Percentiles rank a stretch among this genome's conserved stretches.
Conservation (phyloP, 2,113 vertebrate species). For the Nicator chloris region DNA sequence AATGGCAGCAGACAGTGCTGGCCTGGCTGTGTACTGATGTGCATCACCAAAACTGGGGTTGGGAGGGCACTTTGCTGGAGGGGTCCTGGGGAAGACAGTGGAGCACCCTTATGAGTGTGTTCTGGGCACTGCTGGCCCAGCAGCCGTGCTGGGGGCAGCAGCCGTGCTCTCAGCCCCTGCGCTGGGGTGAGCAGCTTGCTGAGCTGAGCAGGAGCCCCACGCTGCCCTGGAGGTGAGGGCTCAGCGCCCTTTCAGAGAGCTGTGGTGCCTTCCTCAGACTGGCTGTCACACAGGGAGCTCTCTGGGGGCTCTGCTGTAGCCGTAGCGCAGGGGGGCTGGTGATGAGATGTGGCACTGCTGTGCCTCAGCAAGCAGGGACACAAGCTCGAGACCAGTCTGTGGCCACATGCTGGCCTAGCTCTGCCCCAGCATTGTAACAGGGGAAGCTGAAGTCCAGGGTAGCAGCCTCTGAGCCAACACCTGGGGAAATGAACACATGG, state of each 20-base stretch:
- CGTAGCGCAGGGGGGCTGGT: background rate
- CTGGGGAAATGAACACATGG: background rate
- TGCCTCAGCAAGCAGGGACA: background rate
- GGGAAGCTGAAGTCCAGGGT: background rate
- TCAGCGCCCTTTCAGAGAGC: background rate
- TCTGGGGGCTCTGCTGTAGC: background rate
- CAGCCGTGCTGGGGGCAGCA: background rate
- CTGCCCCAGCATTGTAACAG: rapidly evolving
- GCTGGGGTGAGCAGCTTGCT: background rate
- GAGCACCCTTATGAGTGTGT: background rate
- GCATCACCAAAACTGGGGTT: background rate
- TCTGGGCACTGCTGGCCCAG: background rate
- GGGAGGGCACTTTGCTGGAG: background rate
- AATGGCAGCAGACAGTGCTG: background rate
- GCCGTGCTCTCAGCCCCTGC: background rate
- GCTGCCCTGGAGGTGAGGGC: background rate
- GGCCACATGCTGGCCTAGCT: background rate
- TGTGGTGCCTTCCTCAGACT: background rate
- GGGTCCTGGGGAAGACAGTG: background rate
- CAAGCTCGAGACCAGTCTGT: background rate
- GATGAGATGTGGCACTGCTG: background rate
- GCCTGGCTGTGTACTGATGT: background rate
- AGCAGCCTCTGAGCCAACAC: background rate
- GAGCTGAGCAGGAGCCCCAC: background rate
- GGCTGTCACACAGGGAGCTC: background rate